Percentiles rank a stretch among this genome's conserved stretches.
These are phyloP conservation scores for Phalacrocorax carbo DNA, from an alignment of 2,113 vertebrate genomes.

Conservation along the genomic window DNA sequence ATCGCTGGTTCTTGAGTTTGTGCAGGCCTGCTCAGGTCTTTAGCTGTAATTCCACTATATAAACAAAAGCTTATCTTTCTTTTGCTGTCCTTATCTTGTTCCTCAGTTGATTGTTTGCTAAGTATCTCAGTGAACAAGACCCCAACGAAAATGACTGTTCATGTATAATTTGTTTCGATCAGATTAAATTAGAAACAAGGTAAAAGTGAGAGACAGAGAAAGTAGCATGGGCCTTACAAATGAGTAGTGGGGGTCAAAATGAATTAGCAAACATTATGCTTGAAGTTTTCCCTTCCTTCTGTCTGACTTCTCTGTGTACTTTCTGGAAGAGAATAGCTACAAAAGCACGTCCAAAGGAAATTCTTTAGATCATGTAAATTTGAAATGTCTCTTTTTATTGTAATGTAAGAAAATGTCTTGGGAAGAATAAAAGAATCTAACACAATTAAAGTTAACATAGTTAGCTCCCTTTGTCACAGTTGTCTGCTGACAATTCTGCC, in stretches of 20 bases:
- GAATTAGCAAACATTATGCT: neutral
- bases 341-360: neutral
- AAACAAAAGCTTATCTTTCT: conserved; percentile 66
- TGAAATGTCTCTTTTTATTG: neutral
- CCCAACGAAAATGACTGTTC: conserved; percentile 35
- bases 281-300: neutral
- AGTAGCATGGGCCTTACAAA: neutral
- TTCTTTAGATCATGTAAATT: neutral
- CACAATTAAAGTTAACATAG: neutral
- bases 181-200: conserved; percentile 63
- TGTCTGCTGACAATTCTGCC: neutral
- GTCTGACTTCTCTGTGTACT: neutral
- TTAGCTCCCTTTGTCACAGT: neutral
- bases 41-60: conserved; percentile 37
- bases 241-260: conserved; percentile 1
- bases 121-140: conserved; percentile 54
- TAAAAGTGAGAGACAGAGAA: conserved; percentile 55
- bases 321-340: neutral
- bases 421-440: neutral
- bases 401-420: neutral
- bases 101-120: conserved; percentile 45
- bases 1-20: conserved; percentile 60
- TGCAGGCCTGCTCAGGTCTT: conserved; percentile 48
- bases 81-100: conserved; percentile 66
- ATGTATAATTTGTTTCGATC: conserved; percentile 57